Percentiles rank a stretch among this genome's conserved stretches.
Evolutionary conservation across 1,140 invertebrate genomes (phyloP).

Genomic region (Tyrophagus putrescentiae): DNA sequence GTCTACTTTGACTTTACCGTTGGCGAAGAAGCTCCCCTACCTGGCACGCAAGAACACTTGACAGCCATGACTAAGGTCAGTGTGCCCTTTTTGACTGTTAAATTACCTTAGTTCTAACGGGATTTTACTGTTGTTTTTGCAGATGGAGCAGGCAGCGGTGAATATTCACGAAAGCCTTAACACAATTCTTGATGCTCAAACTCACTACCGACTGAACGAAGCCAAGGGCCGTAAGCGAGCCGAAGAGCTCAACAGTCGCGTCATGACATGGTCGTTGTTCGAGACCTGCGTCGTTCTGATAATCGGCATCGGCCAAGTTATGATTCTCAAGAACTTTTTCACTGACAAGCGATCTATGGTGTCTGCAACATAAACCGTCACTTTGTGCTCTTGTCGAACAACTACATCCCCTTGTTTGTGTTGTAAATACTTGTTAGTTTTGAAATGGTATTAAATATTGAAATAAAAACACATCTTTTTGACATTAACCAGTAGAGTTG

Average conservation of each 20-base stretch:
- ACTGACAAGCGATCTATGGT: conserved; percentile 51
- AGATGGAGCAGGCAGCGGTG: conserved; percentile 80
- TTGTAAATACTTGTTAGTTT: too few species aligned
- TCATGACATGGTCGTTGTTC: conserved; percentile 76
- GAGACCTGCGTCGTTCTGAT: conserved; percentile 70
- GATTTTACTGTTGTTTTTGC: conserved; percentile 30
- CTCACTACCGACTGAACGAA: conserved; percentile 85
- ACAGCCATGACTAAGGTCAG: conserved; percentile 86
- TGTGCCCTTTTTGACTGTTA: conserved; percentile 12
- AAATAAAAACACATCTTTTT: too few species aligned
- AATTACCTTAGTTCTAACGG: not conserved
- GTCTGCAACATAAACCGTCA: conserved; percentile 15
- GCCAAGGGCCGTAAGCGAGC: conserved; percentile 81
- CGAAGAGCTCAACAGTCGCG: conserved; percentile 84
- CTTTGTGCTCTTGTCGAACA: too few species aligned
- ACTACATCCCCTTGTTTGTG: too few species aligned
- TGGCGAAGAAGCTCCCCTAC: conserved; percentile 70
- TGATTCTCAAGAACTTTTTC: conserved; percentile 86
- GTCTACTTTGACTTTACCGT: conserved; percentile 98
- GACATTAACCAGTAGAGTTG: too few species aligned
- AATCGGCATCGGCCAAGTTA: conserved; percentile 73
- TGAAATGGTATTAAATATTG: too few species aligned
- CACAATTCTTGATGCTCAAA: conserved; percentile 80
- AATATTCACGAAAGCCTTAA: conserved; percentile 75
- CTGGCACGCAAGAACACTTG: conserved; percentile 68